Evolutionary conservation across 1,140 invertebrate species (phyloP).

Genomic region (Patella vulgata): DNA sequence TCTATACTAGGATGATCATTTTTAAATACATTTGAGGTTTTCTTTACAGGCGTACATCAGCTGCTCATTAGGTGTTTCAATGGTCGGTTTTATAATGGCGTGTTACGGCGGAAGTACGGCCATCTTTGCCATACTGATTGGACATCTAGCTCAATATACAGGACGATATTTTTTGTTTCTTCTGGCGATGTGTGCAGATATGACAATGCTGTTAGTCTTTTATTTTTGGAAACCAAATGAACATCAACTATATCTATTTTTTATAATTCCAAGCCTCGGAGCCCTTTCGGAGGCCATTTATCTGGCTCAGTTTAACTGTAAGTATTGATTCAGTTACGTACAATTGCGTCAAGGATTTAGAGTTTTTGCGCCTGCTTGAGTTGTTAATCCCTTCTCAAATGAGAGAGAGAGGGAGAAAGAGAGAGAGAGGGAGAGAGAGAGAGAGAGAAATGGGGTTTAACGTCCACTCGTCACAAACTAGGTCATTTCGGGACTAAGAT

Average conservation of each 20-base stretch:
- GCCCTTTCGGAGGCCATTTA: conserved; percentile 28
- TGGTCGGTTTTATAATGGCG: conserved; percentile 32
- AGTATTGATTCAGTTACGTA: no score
- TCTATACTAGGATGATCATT: no score
- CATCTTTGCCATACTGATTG: conserved; percentile 14
- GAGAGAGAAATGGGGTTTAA: no score
- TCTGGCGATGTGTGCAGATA: conserved; percentile 11
- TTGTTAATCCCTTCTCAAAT: no score
- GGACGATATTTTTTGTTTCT: conserved; percentile 16
- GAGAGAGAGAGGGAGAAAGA: no score
- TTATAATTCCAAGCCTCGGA: conserved; percentile 17
- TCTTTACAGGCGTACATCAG: conserved; percentile 19
- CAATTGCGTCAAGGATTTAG: no score
- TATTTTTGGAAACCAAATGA: conserved; percentile 16
- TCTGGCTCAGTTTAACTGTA: conserved; percentile 32
- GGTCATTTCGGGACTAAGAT: no score
- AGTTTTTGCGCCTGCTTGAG: no score
- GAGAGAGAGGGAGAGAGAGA: no score
- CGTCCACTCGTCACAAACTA: no score
- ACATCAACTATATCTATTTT: conserved; percentile 4
- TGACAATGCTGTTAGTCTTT: conserved; percentile 10
- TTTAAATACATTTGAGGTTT: no score
- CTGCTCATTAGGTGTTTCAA: conserved; percentile 22
- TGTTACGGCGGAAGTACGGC: conserved; percentile 20
- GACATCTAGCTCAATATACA: conserved; percentile 12